phyloP scores from a whole-genome alignment of 1,140 invertebrate species.

The Linepithema humile region DNA sequence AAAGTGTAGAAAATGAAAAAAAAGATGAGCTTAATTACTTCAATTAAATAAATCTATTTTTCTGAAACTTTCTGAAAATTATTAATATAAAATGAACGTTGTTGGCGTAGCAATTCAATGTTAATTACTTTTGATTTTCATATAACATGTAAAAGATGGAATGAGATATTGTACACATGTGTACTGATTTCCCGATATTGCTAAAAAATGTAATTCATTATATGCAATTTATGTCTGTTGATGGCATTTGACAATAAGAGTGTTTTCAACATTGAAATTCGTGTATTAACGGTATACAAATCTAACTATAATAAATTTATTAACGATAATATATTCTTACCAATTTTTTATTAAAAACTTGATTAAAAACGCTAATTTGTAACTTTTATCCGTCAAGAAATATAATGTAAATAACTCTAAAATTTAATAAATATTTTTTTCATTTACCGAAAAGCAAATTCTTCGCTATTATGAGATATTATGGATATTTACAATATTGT shows the following conservation, averaged over 20 bases:
- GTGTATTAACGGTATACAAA: not conserved
- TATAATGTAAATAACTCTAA: not conserved
- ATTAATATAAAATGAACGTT: not conserved
- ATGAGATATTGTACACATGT: not conserved
- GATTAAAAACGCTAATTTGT: not conserved
- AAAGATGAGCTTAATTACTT: not conserved
- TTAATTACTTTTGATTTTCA: not conserved
- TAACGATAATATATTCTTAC: not conserved
- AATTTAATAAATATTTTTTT: not conserved
- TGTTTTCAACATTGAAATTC: not conserved
- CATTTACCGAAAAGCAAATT: not conserved
- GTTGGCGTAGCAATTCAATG: not conserved
- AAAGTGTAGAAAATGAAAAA: not conserved
- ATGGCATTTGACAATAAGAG: not conserved
- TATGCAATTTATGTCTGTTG: not conserved
- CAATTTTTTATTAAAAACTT: not conserved
- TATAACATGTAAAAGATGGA: not conserved
- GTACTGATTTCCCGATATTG: not conserved
- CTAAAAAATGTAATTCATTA: not conserved
- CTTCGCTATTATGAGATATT: not conserved
- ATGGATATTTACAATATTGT: not conserved
- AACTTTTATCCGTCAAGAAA: not conserved
- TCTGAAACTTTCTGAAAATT: not conserved
- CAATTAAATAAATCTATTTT: slow-evolving; percentile 8
- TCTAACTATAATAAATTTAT: not conserved